Evolutionary conservation across 92 coral and sea anemone genomes (phyloP), one percentile per base, ranked within the genome.

Genomic region (Palythoa grandiflora): DNA sequence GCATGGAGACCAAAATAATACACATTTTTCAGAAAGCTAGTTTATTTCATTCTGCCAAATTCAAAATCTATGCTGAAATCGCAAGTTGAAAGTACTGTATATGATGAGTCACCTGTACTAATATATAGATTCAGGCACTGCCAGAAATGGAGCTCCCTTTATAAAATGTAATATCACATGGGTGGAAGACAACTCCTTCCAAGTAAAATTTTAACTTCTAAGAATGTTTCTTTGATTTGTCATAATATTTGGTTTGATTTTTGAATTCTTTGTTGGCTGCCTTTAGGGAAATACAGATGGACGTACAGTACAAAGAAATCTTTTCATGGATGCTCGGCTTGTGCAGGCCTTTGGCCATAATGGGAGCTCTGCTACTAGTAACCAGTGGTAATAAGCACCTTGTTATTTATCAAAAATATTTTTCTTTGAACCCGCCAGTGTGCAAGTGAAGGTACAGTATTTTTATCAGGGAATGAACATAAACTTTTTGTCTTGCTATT

Each of bases 351-450:
- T 57, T 57, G 65, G 65, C 65, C 65, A 57, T 57, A 1, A 57
- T 57, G 71, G 71, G 71, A 65, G 28, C 71, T 65, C 71, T 19
- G 71, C 71, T 65, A 65, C 71, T 65, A 65, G 71, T 65, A 65
- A 15, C 71, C 35, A 19, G 71, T 65, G 35, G 35, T 65, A 65
- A 65, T 65, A 65, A 65, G 16, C 35, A 65, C 35, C 71, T 65
- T 65, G 71, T 65, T 65, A 65, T 65, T 65, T 65, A 65, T 65
- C 35, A 65, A 65, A 65, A 65, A 65, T 65, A 65, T 15, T 65
- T 65, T 15, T 65, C 71, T 65, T 65, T 65, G 71, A 65, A 65
- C 28, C 71, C 16, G 71, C 35, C 35, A 19, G 16, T 15, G 71
- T 65, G 20, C 71, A 19, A 19, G 71, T 65, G 15, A 65, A 65